Evolutionary conservation across 1,140 invertebrate genomes (phyloP), one percentile per base, ranked within the genome.

Genomic region (Sycobia sp.): DNA sequence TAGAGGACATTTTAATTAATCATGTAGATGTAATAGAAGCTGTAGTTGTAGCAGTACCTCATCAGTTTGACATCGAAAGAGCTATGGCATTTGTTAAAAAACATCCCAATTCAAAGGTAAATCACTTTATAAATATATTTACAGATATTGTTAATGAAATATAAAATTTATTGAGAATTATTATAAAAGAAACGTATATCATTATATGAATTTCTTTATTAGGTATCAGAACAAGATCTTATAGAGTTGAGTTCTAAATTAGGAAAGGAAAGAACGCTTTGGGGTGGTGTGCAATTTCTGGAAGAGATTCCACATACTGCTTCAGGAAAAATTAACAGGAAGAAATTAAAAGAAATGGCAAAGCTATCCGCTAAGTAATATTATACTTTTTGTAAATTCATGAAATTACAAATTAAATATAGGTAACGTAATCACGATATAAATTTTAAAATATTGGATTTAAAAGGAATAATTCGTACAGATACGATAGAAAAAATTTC

Each of bases 11-110:
- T 8, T 80, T 93, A 9, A 69, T 86, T 2, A 76, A 79, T 20
- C 88, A 91, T 76, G 85, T 86, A 0, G 83, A 74, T 0, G 84
- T 94, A 1, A 71, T 78, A 32, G 89, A 91, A 62, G 87, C 80
- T 3, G 89, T 85, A 0, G 90, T 93, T 0, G 81, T 91, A 22
- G 88, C 89, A 0, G 78, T 90, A 36, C 84, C 87, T 0, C 80
- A 89, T 62, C 69, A 82, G 22, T 71, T 80, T 20, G 77, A 78
- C 67, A 85, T 86, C 11, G 88, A 93, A 65, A 71, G 87, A 14
- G 86, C 89, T 0, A 80, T 85, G 39, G 91, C 89, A 4, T 87
- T 88, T 39, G 78, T 93, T 2, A 65, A 66, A 8, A 70, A 68
- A 27, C 66, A 71, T 34, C 70, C 75, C 2, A 77, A 73, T 0